Base-by-base conservation (phyloP, 1,140 invertebrate species). In the Wiebesia pumilae region DNA sequence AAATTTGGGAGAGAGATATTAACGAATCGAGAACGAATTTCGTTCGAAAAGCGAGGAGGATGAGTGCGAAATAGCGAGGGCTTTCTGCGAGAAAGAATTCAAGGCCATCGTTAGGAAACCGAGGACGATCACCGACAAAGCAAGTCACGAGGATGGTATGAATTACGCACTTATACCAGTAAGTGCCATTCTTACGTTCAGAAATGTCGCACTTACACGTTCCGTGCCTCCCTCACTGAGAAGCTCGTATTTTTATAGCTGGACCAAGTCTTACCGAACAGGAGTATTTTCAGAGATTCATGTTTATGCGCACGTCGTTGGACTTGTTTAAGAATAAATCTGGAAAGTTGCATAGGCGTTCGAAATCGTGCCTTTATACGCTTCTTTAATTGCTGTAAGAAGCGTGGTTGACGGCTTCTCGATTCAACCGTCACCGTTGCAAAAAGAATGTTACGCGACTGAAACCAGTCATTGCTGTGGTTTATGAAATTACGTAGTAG, bases 91-190 rank as follows among this genome's bases (percentile, higher is more conserved):
- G n/a, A 30, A 27, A 75, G 24, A 43, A 75, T 38, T 27, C 58
- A 24, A 30, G 24, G 2, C 62, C 54, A 84, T 77, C 54, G 81
- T 84, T 78, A 85, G 38, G 33, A 27, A 47, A 0, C 7, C n/a
- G 67, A 35, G 38, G 30, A 69, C 30, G 54, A 10, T 0, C 54
- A 51, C 71, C 82, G 82, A 83, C 82, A 83, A 83, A 84, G 83
- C 62, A 47, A 21, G 3, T 67, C 40, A 35, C 19, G 33, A 69
- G 19, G 38, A 40, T 6, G 38, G 71, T 19, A 21, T 0, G 67
- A 14, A 67, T 33, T 67, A 35, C 67, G 67, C 67, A 14, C 4
- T 30, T 35, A 69, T 30, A 33, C 27, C 27, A 6, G 65, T 33
- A 67, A n/a, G 65, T 27, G 65, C 65, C 27, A 67, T 33, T n/a